These are phyloP conservation scores for Pseudomyrmex sp. DNA, from an alignment of 1,140 invertebrate species.

Conservation along the genomic window DNA sequence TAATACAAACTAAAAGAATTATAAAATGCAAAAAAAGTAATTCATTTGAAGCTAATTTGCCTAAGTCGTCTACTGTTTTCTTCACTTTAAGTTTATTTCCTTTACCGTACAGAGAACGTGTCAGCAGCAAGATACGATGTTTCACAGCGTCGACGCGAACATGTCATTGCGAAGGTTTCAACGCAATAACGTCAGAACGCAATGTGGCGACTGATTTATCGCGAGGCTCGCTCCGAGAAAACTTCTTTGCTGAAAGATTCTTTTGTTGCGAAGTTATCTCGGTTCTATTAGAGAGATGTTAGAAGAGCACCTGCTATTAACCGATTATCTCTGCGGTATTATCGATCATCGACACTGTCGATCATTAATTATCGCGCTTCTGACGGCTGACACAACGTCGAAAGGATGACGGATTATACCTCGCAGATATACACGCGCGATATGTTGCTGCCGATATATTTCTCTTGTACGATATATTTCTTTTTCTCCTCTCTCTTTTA, in stretches of 20 bases:
- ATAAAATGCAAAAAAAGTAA: background rate
- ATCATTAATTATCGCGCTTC: constrained; percentile 48
- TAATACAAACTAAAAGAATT: background rate
- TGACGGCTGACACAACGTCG: constrained; percentile 9
- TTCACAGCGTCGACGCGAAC: constrained; percentile 27
- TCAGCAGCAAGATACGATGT: constrained; percentile 32
- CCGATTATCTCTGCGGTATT: constrained; percentile 13
- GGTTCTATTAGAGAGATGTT: background rate
- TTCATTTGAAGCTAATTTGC: background rate
- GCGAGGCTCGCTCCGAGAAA: background rate
- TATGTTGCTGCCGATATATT: constrained; percentile 60
- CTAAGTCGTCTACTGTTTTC: background rate
- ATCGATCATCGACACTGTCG: constrained; percentile 40
- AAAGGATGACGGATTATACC: constrained; percentile 51
- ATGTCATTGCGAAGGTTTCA: constrained; percentile 23
- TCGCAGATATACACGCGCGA: constrained; percentile 6
- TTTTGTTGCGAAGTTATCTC: constrained; percentile 28
- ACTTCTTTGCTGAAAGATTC: constrained; percentile 8
- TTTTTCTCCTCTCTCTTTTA: constrained; percentile 46
- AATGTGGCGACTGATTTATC: constrained; percentile 17
- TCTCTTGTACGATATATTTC: constrained; percentile 24
- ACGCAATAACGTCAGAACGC: background rate
- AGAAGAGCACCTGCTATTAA: background rate
- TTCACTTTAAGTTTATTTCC: background rate
- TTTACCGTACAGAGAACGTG: background rate